Evolutionary conservation across 2,888 invertebrate species (phyloP).

Genomic region (Tolmerus cingulatus): DNA sequence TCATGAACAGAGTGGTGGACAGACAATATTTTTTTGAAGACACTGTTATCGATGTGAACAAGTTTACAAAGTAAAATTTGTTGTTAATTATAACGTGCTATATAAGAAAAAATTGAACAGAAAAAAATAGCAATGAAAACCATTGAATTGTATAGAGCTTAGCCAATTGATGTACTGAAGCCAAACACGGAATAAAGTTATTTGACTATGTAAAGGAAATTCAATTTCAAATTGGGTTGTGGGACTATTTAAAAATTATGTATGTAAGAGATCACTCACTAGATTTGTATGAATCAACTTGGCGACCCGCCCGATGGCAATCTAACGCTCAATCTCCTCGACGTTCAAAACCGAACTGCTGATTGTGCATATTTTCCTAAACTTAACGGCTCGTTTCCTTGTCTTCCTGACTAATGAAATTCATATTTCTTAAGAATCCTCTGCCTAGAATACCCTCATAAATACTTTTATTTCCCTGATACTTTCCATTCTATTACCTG

Average conservation of each 20-base stretch:
- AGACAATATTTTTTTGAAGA: slow-evolving; percentile 20
- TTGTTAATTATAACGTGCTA: slow-evolving; percentile 18
- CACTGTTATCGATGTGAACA: not conserved
- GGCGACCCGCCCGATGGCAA: too few relatives aligned
- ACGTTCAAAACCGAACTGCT: too few relatives aligned
- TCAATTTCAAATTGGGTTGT: not conserved
- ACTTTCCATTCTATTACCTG: too few relatives aligned
- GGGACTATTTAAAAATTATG: not conserved
- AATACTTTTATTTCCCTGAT: too few relatives aligned
- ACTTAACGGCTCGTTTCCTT: too few relatives aligned
- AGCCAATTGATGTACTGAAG: not conserved
- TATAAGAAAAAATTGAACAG: not conserved
- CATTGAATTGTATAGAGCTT: slow-evolving; percentile 31
- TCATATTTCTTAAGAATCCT: too few relatives aligned
- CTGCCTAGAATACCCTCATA: too few relatives aligned
- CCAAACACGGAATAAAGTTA: not conserved
- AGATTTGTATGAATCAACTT: too few relatives aligned
- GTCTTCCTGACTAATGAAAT: too few relatives aligned
- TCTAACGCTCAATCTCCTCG: too few relatives aligned
- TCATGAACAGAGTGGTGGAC: slow-evolving; percentile 6
- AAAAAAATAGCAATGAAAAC: not conserved
- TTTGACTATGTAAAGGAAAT: not conserved
- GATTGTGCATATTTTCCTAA: too few relatives aligned
- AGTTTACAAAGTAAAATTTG: slow-evolving; percentile 13
- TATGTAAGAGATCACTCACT: too few relatives aligned